Conservation (phyloP, 1,140 invertebrate species). For the Lucilia sericata region DNA sequence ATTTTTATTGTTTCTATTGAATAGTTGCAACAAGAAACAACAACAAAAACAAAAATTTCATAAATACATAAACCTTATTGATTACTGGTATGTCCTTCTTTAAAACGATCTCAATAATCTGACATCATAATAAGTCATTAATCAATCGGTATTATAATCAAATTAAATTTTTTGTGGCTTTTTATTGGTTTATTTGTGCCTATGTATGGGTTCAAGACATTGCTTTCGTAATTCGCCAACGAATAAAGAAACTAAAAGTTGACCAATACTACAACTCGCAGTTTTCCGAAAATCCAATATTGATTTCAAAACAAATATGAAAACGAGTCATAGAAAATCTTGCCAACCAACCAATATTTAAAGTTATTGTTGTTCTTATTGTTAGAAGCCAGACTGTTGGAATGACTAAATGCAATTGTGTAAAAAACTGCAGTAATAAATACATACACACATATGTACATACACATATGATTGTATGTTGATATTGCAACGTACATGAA, state of each 20-base stretch:
- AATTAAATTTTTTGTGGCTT: constrained; percentile 12
- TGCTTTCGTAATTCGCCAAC: constrained; percentile 20
- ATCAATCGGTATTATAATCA: constrained; percentile 38
- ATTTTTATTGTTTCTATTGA: too few species aligned
- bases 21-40: neutral
- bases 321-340: too few species aligned
- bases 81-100: constrained; percentile 40
- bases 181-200: too few species aligned
- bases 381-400: neutral
- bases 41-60: neutral
- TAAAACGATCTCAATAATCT: constrained; percentile 39
- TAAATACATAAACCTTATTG: constrained; percentile 22
- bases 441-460: too few species aligned
- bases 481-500: too few species aligned
- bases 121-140: constrained; percentile 43
- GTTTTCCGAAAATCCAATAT: neutral
- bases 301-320: neutral
- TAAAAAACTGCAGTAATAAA: neutral
- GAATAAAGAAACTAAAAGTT: neutral
- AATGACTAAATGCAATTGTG: neutral
- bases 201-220: too few species aligned
- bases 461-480: too few species aligned
- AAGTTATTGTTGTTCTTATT: neutral
- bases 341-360: too few species aligned
- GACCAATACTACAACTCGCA: neutral